A percentile compares a stretch with the other conserved stretches of the same genome.
Evolutionary conservation across 2,888 invertebrate genomes (phyloP).

Genomic region (Drosophila merina): DNA sequence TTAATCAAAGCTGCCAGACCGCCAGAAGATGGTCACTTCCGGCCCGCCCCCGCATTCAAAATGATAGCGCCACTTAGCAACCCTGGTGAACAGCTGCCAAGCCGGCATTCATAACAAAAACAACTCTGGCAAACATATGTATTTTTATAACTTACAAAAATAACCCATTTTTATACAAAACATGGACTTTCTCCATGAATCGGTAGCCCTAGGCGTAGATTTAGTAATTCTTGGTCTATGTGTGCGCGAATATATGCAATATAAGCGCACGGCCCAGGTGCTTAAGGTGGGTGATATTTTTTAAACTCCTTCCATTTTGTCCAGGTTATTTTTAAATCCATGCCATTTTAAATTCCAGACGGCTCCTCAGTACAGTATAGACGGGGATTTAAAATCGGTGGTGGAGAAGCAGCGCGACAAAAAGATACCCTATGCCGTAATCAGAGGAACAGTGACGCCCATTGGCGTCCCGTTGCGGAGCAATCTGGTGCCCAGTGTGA

Average conservation of each 20-base stretch:
- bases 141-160: conserved; percentile 11
- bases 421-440: conserved; percentile 89
- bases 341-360: conserved; percentile 84
- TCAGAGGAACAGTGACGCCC: conserved; percentile 90
- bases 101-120: background rate
- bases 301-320: background rate
- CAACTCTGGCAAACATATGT: conserved; percentile 23
- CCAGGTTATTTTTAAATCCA: background rate
- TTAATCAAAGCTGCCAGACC: background rate
- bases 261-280: conserved; percentile 88
- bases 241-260: conserved; percentile 89
- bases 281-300: conserved; percentile 86
- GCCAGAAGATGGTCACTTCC: background rate
- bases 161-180: conserved; percentile 5
- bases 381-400: conserved; percentile 87
- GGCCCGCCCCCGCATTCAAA: background rate
- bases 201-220: conserved; percentile 90
- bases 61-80: background rate
- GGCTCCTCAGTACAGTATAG: conserved; percentile 89
- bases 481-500: conserved; percentile 89
- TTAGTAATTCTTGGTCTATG: conserved; percentile 90
- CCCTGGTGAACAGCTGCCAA: conserved; percentile 2
- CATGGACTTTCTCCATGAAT: conserved; percentile 92
- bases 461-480: conserved; percentile 90
- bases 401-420: conserved; percentile 87